phyloP scores from a whole-genome alignment of 2,797 vertebrate species.

The Spinibarbus caldwelli region DNA sequence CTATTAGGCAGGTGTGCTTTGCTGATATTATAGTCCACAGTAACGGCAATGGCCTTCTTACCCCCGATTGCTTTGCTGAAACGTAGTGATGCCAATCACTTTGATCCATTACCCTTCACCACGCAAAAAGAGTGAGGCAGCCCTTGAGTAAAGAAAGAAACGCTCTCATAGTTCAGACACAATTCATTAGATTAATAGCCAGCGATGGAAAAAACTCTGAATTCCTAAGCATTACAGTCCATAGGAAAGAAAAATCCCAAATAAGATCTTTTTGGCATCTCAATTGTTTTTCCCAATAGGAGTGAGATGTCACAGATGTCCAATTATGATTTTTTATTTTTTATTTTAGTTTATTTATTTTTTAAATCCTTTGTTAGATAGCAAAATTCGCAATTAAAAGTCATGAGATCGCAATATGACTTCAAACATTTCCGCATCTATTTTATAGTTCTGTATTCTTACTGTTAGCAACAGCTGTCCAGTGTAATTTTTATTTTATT shows the following conservation, averaged over 20 bases:
- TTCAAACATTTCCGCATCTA: neutral
- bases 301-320: too few species aligned
- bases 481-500: too few species aligned
- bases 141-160: constrained; percentile 29
- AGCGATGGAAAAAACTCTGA: neutral
- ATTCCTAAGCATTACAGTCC: neutral
- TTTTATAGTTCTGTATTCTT: neutral
- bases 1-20: constrained; percentile 37
- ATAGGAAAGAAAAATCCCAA: neutral
- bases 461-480: neutral
- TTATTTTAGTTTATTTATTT: too few species aligned
- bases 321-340: too few species aligned
- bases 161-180: neutral
- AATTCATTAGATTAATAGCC: constrained; percentile 13
- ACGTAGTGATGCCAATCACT: constrained; percentile 21
- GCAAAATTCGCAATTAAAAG: neutral
- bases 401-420: neutral
- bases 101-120: constrained; percentile 37
- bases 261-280: neutral
- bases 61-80: constrained; percentile 29
- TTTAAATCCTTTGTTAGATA: neutral
- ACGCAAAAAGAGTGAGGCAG: neutral
- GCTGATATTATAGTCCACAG: constrained; percentile 23
- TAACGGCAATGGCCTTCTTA: constrained; percentile 22
- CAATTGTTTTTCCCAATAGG: neutral